A percentile compares a stretch with the other conserved stretches of the same genome.
Conservation (phyloP, 2,113 vertebrate species). For the Nesogale talazaci region DNA sequence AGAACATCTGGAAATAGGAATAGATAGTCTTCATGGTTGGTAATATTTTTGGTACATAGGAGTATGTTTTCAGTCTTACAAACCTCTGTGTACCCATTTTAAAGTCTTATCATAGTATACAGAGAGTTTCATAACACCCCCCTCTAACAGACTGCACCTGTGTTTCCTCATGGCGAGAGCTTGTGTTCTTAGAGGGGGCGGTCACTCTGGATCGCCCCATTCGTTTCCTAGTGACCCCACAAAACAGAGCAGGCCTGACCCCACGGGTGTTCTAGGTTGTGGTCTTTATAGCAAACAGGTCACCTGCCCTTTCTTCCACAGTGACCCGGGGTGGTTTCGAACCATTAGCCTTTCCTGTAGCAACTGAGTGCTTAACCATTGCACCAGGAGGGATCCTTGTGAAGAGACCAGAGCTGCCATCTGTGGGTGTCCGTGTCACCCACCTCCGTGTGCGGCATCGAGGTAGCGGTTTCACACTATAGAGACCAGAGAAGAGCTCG, state of each 20-base stretch:
- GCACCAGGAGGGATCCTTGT: not conserved
- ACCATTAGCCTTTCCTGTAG: not conserved
- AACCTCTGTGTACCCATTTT: too few species aligned
- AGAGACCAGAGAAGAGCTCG: too few species aligned
- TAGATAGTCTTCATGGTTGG: not conserved
- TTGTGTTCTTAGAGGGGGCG: not conserved
- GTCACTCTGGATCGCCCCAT: not conserved
- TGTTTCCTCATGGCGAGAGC: not conserved
- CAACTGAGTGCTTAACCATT: not conserved
- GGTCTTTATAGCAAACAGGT: not conserved
- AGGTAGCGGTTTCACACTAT: not conserved
- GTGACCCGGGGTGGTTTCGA: not conserved
- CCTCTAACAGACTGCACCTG: too few species aligned
- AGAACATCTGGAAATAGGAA: slow-evolving; percentile 42
- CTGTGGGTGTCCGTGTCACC: not conserved
- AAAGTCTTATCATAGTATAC: not conserved
- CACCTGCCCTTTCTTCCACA: not conserved
- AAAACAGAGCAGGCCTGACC: too few species aligned
- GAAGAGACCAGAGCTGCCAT: not conserved
- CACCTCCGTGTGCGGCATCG: not conserved
- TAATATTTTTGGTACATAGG: not conserved
- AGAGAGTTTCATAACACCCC: not conserved
- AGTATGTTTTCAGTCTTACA: not conserved
- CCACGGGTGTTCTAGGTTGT: not conserved
- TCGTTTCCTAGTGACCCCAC: not conserved